Base-by-base conservation (phyloP, 2,113 vertebrate genomes). In the Xenopus borealis region DNA sequence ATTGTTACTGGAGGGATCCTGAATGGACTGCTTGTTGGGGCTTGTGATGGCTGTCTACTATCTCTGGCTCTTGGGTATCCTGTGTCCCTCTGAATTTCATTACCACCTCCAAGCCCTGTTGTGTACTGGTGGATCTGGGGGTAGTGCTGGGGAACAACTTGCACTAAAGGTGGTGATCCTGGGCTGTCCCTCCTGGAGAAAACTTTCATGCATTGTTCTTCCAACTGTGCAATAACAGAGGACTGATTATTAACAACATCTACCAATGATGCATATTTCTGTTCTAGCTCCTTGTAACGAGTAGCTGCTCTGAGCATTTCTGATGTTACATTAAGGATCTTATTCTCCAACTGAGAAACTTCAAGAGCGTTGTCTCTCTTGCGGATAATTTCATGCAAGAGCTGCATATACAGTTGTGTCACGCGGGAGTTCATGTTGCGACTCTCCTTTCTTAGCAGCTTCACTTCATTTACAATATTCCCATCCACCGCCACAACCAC, bases 391-490 rank as follows among this genome's bases (percentile, higher is more conserved):
- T 99, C 97, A 7, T 99, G 97, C 78, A 99, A 72, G 75, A 99
- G 93, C 65, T 99, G 97, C 97, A 99, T 97, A 12, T 99, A 99
- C 76, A 99, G 95, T 10, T 99, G 97, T 5, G 97, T 99, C 19
- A 99, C 97, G 0, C 97, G 91, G 0, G 97, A 98, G 88, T 99
- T 99, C 97, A 99, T 99, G 84, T 99, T 99, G 0, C 97, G 92
- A 63, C 97, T 99, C 83, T 99, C 97, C 72, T 99, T 99, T 78
- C 97, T 87, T 82, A 99, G 88, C 65, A 99, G 82, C 85, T 99
- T 99, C 52, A 99, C 97, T 87, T 99, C 97, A 0, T 93, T 99
- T 55, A 99, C 96, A 18, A 99, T 90, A 87, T 95, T 97, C 12
- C 97, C 97, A 0, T 99, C 97, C 65, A 98, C 95, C 0, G 98